These are phyloP conservation scores for Ophioninae sp. DNA, from an alignment of 2,888 invertebrate species.

Conservation along the genomic window DNA sequence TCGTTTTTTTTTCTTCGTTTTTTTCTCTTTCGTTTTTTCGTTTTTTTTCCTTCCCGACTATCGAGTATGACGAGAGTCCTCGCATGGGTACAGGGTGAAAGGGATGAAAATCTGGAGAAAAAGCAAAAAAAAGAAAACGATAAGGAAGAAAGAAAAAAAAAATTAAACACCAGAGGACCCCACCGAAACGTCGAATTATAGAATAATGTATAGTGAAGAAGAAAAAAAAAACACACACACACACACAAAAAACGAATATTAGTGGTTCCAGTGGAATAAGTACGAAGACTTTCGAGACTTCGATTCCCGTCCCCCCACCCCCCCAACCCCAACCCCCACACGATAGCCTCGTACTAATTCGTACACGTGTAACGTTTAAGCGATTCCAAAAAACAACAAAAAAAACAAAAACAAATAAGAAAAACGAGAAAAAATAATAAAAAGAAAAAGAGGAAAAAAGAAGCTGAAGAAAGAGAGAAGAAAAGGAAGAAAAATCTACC, in stretches of 20 bases:
- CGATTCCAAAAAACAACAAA: constrained; percentile 30
- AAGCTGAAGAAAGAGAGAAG: neutral
- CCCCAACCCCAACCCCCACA: neutral
- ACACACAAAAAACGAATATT: neutral
- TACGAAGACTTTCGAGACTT: constrained; percentile 3
- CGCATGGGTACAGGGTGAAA: constrained; percentile 8
- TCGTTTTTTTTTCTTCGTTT: neutral
- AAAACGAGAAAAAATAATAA: neutral
- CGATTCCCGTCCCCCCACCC: neutral
- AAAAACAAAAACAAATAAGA: constrained; percentile 34
- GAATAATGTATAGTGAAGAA: constrained; percentile 8
- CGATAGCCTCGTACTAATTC: constrained; percentile 46
- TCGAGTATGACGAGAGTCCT: neutral
- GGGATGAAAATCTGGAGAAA: neutral
- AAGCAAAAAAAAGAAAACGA: neutral
- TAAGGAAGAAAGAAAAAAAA: neutral
- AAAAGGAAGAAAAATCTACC: constrained; percentile 33
- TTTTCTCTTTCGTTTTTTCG: neutral
- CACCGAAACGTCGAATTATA: constrained; percentile 4
- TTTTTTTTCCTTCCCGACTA: neutral
- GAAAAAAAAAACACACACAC: neutral
- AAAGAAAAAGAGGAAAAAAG: constrained; percentile 39
- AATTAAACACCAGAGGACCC: neutral
- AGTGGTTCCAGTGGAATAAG: constrained; percentile 37
- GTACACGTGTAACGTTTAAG: constrained; percentile 48